Percentiles rank a stretch among this genome's conserved stretches.
phyloP scores from a whole-genome alignment of 2,113 vertebrate species.

The Carollia perspicillata region DNA sequence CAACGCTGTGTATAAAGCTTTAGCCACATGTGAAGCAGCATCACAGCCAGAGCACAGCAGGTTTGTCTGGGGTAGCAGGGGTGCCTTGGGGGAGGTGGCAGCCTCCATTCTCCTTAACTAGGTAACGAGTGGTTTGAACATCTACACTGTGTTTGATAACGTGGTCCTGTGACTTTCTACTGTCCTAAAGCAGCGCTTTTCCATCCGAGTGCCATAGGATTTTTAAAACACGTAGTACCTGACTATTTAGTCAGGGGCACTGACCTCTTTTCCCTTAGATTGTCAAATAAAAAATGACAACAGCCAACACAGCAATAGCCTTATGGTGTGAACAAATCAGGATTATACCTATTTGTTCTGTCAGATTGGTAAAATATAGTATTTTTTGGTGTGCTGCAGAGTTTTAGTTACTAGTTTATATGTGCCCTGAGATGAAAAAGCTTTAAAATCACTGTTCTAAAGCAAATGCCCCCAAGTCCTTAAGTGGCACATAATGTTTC shows the following conservation, averaged over 20 bases:
- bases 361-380: too few relatives aligned
- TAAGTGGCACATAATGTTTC: conserved; percentile 28
- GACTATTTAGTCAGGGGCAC: too few relatives aligned
- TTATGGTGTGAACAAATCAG: too few relatives aligned
- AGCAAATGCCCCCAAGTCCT: background rate
- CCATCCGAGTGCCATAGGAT: too few relatives aligned
- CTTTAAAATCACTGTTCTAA: background rate
- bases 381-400: too few relatives aligned
- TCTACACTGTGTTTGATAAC: conserved; percentile 2
- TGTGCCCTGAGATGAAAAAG: too few relatives aligned
- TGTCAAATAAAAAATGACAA: too few relatives aligned
- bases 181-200: background rate
- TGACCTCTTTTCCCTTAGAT: too few relatives aligned
- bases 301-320: too few relatives aligned
- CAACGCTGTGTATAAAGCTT: background rate
- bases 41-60: background rate
- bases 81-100: background rate
- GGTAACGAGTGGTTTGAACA: background rate
- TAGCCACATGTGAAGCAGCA: background rate
- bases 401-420: too few relatives aligned
- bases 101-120: conserved; percentile 32
- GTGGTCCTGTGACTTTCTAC: background rate
- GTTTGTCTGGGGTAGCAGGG: background rate
- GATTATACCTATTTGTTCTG: too few relatives aligned
- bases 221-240: too few relatives aligned